Evolutionary conservation across 2,888 invertebrate genomes (phyloP), one percentile per base, ranked within the genome.

Genomic region (Sepiola atlantica): DNA sequence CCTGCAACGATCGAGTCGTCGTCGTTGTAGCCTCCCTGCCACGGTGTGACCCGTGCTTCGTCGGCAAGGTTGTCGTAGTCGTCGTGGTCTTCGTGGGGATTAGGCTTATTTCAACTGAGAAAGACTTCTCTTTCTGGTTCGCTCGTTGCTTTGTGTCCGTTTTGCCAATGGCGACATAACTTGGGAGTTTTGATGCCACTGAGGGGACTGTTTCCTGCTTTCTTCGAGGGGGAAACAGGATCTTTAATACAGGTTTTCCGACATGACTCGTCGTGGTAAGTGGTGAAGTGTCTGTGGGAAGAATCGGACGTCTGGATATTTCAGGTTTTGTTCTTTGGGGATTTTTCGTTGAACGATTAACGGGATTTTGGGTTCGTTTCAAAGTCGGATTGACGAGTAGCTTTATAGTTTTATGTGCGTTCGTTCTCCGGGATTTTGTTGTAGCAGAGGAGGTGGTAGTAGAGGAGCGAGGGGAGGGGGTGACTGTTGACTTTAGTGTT

Each of bases 21-120:
- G 20, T 57, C n/a, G 61, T 94, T 90, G 93, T 93, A 93, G 12
- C 32, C 77, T 57, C 61, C 35, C 61, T 35, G 57, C 45, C 90
- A 55, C 90, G n/a, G 3, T 24, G 21, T 90, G 16, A 90, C 6
- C n/a, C 8, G 55, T 18, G 10, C 10, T 45, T 24, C 24, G n/a
- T 35, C 45, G n/a, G 16, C 24, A 12, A 1, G 24, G 20, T 91
- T 0, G 94, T 90, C 35, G 35, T 8, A n/a, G 94, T 45, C 55
- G 16, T 92, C 32, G 92, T 94, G 12, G 92, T 32, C 32, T n/a
- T 91, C 35, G 28, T 55, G 32, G 8, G 3, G n/a, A 45, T 77
- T n/a, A n/a, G n/a, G 12, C 6, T 94, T 24, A 28, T 24, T 45
- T 10, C 24, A 94, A 45, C n/a, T 54, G 94, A 55, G n/a, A 32